These are phyloP conservation scores for Dimorphilus gyrociliatus DNA, from an alignment of 2,888 invertebrate genomes.

Conservation along the genomic window DNA sequence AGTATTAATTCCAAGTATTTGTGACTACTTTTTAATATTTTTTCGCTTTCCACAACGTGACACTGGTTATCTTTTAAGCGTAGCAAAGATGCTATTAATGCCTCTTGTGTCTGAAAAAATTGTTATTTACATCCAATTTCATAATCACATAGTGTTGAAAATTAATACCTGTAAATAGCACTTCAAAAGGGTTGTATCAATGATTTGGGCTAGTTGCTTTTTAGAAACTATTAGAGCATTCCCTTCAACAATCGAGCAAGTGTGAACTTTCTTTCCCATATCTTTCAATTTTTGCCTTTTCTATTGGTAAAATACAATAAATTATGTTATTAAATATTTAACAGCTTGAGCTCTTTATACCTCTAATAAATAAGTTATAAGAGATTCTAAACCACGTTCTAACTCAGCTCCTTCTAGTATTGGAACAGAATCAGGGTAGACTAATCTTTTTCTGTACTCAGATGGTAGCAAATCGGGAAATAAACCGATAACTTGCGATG, in stretches of 20 bases:
- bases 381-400: constrained; percentile 67
- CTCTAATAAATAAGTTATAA: constrained; percentile 74
- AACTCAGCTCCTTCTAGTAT: constrained; percentile 63
- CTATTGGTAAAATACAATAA: constrained; percentile 27
- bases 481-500: constrained; percentile 80
- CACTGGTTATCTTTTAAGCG: constrained; percentile 68
- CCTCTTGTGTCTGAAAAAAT: constrained; percentile 71
- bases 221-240: constrained; percentile 43
- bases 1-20: constrained; percentile 86
- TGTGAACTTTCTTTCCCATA: constrained; percentile 18
- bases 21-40: constrained; percentile 63
- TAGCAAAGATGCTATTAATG: constrained; percentile 72
- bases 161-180: constrained; percentile 70
- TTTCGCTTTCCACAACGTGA: constrained; percentile 80
- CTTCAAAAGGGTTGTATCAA: constrained; percentile 89
- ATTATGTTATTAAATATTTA: too few species aligned
- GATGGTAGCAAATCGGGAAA: constrained; percentile 69
- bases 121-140: too few species aligned
- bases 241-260: constrained; percentile 35
- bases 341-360: too few species aligned
- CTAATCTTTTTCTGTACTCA: constrained; percentile 41
- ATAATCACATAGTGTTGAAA: too few species aligned
- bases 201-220: constrained; percentile 63
- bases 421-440: constrained; percentile 43
- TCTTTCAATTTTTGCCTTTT: constrained; percentile 28